phyloP scores from a whole-genome alignment of 1,140 invertebrate genomes.

The Chionoecetes opilio region DNA sequence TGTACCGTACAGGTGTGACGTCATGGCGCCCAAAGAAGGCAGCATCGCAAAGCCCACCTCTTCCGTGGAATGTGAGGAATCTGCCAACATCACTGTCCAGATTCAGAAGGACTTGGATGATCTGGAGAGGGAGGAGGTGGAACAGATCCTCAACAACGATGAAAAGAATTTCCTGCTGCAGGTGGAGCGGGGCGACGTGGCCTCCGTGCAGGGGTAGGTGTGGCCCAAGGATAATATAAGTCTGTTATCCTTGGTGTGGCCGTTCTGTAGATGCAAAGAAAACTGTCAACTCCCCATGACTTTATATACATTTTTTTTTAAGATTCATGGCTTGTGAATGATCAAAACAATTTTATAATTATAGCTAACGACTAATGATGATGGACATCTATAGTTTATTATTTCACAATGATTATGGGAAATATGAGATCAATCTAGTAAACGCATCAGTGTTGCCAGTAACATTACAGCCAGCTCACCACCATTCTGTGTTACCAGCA shows the following conservation, averaged over 20 bases:
- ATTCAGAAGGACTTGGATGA: neutral
- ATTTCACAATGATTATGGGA: no score
- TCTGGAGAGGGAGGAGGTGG: constrained; percentile 32
- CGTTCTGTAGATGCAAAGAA: no score
- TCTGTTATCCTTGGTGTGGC: no score
- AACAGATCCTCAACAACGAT: constrained; percentile 48
- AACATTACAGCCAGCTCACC: no score
- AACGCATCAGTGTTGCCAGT: no score
- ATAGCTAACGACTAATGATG: no score
- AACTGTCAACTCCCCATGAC: no score
- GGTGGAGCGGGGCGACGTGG: constrained; percentile 43
- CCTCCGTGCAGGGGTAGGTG: constrained; percentile 35
- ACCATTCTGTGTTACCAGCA: neutral
- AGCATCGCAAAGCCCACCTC: neutral
- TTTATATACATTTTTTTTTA: neutral
- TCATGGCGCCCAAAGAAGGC: neutral
- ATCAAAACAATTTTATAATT: neutral
- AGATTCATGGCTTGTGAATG: neutral
- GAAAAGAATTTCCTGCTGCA: constrained; percentile 37
- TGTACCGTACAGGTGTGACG: neutral
- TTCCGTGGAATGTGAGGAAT: neutral
- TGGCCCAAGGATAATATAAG: no score
- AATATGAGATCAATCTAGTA: no score
- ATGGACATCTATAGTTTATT: no score
- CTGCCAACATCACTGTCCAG: neutral